A percentile compares a stretch with the other conserved stretches of the same genome.
phyloP scores from a whole-genome alignment of 2,888 invertebrate species.

The Plagiodera versicolora region DNA sequence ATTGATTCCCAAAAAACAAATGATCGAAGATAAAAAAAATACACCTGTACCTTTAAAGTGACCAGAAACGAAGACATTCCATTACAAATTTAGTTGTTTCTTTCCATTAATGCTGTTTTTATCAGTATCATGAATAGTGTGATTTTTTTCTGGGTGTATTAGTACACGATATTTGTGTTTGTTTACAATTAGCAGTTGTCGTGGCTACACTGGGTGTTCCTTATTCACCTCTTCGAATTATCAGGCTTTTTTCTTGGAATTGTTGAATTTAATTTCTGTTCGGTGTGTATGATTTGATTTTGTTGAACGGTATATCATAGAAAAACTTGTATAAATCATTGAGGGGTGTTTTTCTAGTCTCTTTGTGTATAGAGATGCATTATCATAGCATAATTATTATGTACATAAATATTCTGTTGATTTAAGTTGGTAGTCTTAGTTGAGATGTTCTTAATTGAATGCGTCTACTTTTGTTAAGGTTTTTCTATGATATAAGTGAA shows the following conservation, averaged over 20 bases:
- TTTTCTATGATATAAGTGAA: not conserved
- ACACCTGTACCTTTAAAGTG: not conserved
- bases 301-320: slow-evolving; percentile 24
- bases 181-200: too few species aligned
- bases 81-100: too few species aligned
- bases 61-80: too few species aligned
- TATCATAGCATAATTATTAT: slow-evolving; percentile 13
- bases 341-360: slow-evolving; percentile 29
- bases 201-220: too few species aligned
- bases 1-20: not conserved
- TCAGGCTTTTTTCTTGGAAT: too few species aligned
- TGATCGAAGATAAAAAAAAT: not conserved
- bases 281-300: slow-evolving; percentile 9
- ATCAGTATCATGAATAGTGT: too few species aligned
- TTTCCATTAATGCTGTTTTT: too few species aligned
- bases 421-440: not conserved
- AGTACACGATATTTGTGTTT: too few species aligned
- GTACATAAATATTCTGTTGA: slow-evolving; percentile 15
- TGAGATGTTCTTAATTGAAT: not conserved
- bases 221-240: too few species aligned
- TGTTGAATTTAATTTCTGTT: not conserved
- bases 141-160: too few species aligned
- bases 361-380: slow-evolving; percentile 21
- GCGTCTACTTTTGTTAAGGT: not conserved
- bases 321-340: slow-evolving; percentile 28